Conservation (phyloP, 1,140 invertebrate genomes). For the Hylaeus anthracinus region DNA sequence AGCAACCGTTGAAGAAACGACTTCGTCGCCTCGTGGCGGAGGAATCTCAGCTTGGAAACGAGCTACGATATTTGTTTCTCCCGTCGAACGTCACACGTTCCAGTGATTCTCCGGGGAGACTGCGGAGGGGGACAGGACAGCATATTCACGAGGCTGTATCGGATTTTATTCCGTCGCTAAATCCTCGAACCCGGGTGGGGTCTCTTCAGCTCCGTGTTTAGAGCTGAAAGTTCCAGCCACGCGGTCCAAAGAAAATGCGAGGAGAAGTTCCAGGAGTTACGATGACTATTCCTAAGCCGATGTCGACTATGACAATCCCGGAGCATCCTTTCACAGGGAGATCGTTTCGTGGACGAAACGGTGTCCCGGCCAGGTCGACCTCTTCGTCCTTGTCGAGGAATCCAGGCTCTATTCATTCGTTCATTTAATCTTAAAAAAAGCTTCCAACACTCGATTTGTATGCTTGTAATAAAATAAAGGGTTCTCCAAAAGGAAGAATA, state of each 20-base stretch:
- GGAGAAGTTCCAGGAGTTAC: slow-evolving; percentile 56
- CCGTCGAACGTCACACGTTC: slow-evolving; percentile 26
- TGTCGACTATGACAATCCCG: slow-evolving; percentile 43
- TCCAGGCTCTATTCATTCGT: slow-evolving; percentile 49
- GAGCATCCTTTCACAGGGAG: slow-evolving; percentile 42
- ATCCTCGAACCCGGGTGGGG: slow-evolving; percentile 61
- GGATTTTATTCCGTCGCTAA: slow-evolving; percentile 68
- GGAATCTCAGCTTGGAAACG: not conserved
- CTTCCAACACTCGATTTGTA: no score
- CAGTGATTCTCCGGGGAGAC: slow-evolving; percentile 10
- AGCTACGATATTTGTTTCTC: slow-evolving; percentile 46
- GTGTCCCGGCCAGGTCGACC: not conserved
- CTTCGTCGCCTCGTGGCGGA: not conserved
- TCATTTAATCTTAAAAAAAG: not conserved
- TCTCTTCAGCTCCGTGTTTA: slow-evolving; percentile 18
- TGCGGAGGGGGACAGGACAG: slow-evolving; percentile 19
- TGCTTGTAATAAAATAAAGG: no score
- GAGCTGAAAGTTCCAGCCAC: slow-evolving; percentile 1
- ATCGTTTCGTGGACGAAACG: slow-evolving; percentile 40
- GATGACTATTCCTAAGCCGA: slow-evolving; percentile 53
- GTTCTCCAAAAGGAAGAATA: no score
- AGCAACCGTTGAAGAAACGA: slow-evolving; percentile 24
- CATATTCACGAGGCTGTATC: slow-evolving; percentile 68
- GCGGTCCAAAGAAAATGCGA: not conserved
- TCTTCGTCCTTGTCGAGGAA: slow-evolving; percentile 11